Conservation (phyloP, 2,888 invertebrate genomes). For the Caenorhabditis doughertyi region DNA sequence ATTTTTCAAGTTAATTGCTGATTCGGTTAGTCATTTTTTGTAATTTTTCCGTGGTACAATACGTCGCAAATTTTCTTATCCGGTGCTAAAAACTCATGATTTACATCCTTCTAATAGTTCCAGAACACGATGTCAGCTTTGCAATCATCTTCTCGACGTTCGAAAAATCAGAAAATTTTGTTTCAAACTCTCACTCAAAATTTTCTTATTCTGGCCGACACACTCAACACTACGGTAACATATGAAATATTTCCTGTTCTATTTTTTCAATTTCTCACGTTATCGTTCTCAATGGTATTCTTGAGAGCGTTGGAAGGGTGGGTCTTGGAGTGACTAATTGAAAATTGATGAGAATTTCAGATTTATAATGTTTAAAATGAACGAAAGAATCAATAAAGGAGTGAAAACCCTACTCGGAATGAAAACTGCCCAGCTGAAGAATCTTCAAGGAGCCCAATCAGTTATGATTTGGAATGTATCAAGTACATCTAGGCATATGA, state of each 20-base stretch:
- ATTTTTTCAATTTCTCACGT: slow-evolving; percentile 49
- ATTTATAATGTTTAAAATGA: slow-evolving; percentile 49
- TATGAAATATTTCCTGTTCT: slow-evolving; percentile 38
- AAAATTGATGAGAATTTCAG: neutral
- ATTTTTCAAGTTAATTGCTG: slow-evolving; percentile 40
- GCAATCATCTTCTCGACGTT: slow-evolving; percentile 17
- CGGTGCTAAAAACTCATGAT: neutral
- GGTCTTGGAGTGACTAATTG: neutral
- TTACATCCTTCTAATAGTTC: slow-evolving; percentile 27
- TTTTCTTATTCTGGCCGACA: slow-evolving; percentile 38
- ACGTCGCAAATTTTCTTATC: neutral
- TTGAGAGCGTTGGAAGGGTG: slow-evolving; percentile 48
- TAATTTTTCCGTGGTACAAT: neutral
- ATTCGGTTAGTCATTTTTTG: slow-evolving; percentile 39
- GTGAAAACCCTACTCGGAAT: neutral
- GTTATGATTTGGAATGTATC: slow-evolving; percentile 46
- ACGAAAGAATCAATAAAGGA: slow-evolving; percentile 42
- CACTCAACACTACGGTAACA: slow-evolving; percentile 48
- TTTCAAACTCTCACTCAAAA: slow-evolving; percentile 54
- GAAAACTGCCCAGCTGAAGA: slow-evolving; percentile 21
- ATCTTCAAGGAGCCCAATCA: slow-evolving; percentile 24
- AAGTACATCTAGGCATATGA: slow-evolving; percentile 32
- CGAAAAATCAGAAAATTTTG: slow-evolving; percentile 32
- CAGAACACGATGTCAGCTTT: slow-evolving; percentile 28
- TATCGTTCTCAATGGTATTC: slow-evolving; percentile 57